phyloP scores from a whole-genome alignment of 2,888 invertebrate species.

The Drosophila rubida region DNA sequence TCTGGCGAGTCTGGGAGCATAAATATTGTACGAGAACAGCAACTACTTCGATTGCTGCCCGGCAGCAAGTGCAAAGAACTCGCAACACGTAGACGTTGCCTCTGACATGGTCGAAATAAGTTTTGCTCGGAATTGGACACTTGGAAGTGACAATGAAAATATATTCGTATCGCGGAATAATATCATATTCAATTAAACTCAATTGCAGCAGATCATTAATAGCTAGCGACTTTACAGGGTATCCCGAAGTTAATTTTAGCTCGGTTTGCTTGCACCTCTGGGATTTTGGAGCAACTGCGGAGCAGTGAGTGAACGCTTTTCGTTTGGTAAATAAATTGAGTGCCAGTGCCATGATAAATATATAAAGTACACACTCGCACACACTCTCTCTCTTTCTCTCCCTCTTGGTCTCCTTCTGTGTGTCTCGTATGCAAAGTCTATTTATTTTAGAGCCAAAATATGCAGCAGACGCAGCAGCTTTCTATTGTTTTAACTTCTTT shows the following conservation, averaged over 20 bases:
- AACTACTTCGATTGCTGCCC: slow-evolving; percentile 28
- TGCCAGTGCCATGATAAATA: slow-evolving; percentile 64
- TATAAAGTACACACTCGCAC: slow-evolving; percentile 33
- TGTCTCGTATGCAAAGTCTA: slow-evolving; percentile 70
- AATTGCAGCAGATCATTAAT: not conserved
- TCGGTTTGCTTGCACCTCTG: slow-evolving; percentile 26
- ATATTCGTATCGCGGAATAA: not conserved
- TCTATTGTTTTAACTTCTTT: slow-evolving; percentile 71
- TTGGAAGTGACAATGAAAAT: not conserved
- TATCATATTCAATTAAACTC: not conserved
- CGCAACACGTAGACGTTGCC: slow-evolving; percentile 24
- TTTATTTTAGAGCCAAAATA: slow-evolving; percentile 75
- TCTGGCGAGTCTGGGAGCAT: slow-evolving; percentile 36
- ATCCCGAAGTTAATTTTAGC: slow-evolving; percentile 17
- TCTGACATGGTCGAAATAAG: slow-evolving; percentile 29
- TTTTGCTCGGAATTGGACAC: slow-evolving; percentile 8
- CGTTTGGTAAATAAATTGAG: slow-evolving; percentile 80
- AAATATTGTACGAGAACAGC: slow-evolving; percentile 43
- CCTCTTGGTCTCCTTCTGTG: too few relatives aligned
- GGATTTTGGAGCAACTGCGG: slow-evolving; percentile 31
- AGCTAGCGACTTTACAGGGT: slow-evolving; percentile 2
- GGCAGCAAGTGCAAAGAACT: slow-evolving; percentile 32
- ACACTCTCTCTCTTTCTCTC: slow-evolving; percentile 11
- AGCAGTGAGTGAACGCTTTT: slow-evolving; percentile 51
- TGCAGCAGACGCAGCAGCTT: slow-evolving; percentile 70